Evolutionary conservation across 2,888 invertebrate species (phyloP), one percentile per base, ranked within the genome.

Genomic region (Ptilodon capucinus): DNA sequence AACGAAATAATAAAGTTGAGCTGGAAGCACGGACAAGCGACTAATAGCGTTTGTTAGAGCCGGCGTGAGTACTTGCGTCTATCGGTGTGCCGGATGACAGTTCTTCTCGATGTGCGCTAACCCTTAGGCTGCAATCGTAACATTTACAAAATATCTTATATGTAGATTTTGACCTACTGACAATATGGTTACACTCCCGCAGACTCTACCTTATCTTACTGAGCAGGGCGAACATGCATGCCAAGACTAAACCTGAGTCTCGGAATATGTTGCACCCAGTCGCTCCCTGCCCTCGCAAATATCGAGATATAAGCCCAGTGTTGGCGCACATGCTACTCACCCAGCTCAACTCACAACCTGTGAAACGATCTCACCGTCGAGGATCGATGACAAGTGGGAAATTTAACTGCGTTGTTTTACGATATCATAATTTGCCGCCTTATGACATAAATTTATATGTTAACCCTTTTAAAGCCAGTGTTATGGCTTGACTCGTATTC

Each of bases 391-490:
- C 21, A 1, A 7, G 21, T 2, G 9, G 25, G 3, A 11, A 32
- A 36, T 36, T 36, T 36, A 11, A 2, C 18, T 18, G 36, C 17
- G 11, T 36, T 36, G 5, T 16, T 34, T 34, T 16, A 8, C 17
- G 14, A 34, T 17, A 34, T n/a, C n/a, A 16, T 16, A 34, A 16
- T 34, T 16, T 18, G 34, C 16, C 8, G 18, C 8, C 8, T 36
- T 36, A 36, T 11, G 17, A 9, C 34, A 34, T 14, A 16, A 16
- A 34, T 16, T 14, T 8, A 34, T 14, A 32, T 2, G 1, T 32
- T 36, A 36, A 36, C 36, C 16, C 17, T 36, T 36, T 36, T 36
- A 36, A 18, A 36, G 36, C 36, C 36, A 36, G 36, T 36, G 36
- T 36, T 36, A 36, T 17, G 36, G 36, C 36, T 36, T 5, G 28